A percentile compares a stretch with the other conserved stretches of the same genome.
Conservation (phyloP, 2,797 vertebrate genomes). For the Phrynocephalus forsythii region DNA sequence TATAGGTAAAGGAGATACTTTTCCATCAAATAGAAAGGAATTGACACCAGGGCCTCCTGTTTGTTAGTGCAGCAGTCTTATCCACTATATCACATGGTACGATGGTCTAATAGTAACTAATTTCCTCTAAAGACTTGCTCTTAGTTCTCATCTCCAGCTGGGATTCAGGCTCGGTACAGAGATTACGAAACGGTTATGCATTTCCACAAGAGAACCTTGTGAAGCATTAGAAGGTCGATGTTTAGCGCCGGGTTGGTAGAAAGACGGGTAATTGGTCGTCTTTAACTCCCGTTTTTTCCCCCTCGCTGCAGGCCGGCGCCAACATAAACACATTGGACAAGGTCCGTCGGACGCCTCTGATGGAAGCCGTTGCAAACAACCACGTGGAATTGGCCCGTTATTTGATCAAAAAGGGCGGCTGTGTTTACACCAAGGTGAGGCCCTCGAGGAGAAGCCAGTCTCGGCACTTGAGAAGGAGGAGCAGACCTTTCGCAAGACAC, state of each 20-base stretch:
- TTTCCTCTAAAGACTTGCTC: no score
- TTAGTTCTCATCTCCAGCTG: no score
- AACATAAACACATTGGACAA: constrained; percentile 91
- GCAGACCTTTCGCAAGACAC: neutral
- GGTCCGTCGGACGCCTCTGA: constrained; percentile 86
- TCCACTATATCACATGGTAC: no score
- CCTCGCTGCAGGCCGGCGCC: constrained; percentile 84
- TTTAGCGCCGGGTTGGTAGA: neutral
- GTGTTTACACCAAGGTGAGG: constrained; percentile 87
- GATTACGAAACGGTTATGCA: neutral
- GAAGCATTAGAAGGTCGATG: neutral
- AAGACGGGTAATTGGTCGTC: neutral
- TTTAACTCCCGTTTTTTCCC: neutral
- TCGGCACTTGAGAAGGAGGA: neutral
- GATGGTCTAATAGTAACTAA: no score
- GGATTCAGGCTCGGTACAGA: neutral
- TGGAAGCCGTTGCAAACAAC: constrained; percentile 91
- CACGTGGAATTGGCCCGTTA: constrained; percentile 86
- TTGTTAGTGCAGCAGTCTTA: no score
- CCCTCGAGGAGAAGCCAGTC: accelerated
- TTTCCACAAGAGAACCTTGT: neutral
- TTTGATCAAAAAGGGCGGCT: constrained; percentile 86
- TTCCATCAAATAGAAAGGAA: no score
- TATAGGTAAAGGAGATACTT: no score
- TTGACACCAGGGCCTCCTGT: no score